Base-by-base conservation (phyloP, 2,888 invertebrate species). In the Clistopyga incitator region DNA sequence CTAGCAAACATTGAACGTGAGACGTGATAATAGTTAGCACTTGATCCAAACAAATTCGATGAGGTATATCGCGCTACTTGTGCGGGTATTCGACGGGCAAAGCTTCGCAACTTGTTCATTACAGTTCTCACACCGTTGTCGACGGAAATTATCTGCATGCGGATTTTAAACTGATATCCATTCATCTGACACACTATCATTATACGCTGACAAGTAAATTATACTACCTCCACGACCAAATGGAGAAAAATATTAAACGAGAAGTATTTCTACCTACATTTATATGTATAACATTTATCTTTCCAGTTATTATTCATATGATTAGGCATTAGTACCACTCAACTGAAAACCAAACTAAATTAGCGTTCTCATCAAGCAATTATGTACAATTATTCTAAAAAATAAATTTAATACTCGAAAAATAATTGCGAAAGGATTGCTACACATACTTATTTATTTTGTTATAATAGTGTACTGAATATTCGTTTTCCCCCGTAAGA, bases 11-110 rank as follows among this genome's bases (percentile, higher is more conserved):
- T 38, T 42, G 11, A 18, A 54, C 64, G 65, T 34, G 59, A 38
- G 65, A 54, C 71, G 47, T 6, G 64, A 75, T 23, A 20, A 61
- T 10, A 2, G 18, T 56, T 18, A 34, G 29, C 11, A 68, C 47
- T 67, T 54, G 56, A 52, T 38, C 18, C 15, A 64, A 64, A 78
- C 71, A 54, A 78, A 54, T 64, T 64, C 71, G 74, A 74, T 83
- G 59, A 71, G 65, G 20, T 71, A 42, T 59, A 42, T 71, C 29
- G 54, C 54, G 23, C 29, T 29, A 25, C 71, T 65, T 13, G 45
- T 50, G 18, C 38, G 47, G 42, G 42, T 1, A 42, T 45, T 45
- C 45, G 23, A 23, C 3, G 45, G 45, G n/a, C 65, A 23, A 2
- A n/a, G 42, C 23, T 65, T 45, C 23, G 45, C 23, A 45, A 45